phyloP scores from a whole-genome alignment of 2,888 invertebrate genomes.

The Spodoptera littoralis region DNA sequence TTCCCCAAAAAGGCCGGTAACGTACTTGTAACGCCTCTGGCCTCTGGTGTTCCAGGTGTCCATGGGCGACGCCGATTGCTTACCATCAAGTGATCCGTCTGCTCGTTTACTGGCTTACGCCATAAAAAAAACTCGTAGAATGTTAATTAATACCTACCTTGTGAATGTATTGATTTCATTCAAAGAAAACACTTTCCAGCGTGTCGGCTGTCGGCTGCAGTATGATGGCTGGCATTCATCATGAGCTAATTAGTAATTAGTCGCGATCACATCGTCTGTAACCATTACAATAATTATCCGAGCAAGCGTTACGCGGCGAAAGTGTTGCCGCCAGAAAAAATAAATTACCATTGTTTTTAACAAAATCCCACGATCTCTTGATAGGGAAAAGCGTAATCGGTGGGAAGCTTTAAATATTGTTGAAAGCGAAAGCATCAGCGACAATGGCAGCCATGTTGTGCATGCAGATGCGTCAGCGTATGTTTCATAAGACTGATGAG shows the following conservation, averaged over 20 bases:
- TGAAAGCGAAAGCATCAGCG: conserved; percentile 81
- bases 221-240: conserved; percentile 13
- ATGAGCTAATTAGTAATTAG: conserved; percentile 59
- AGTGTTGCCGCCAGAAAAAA: conserved; percentile 80
- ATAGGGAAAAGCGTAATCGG: conserved; percentile 85
- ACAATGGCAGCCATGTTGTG: conserved; percentile 70
- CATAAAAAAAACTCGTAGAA: too few relatives aligned
- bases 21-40: too few relatives aligned
- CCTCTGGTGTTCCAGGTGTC: too few relatives aligned
- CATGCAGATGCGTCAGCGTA: conserved; percentile 47
- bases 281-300: conserved; percentile 69
- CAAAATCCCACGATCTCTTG: conserved; percentile 84
- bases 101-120: too few relatives aligned
- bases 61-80: too few relatives aligned
- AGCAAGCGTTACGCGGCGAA: conserved; percentile 78
- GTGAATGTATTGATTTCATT: background rate
- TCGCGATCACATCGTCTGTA: conserved; percentile 62
- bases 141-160: too few relatives aligned
- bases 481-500: conserved; percentile 56
- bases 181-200: background rate
- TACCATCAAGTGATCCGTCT: too few relatives aligned
- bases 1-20: too few relatives aligned
- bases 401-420: conserved; percentile 79
- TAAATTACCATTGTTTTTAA: conserved; percentile 80
- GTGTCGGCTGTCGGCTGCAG: background rate